Evolutionary conservation across 2,797 vertebrate genomes (phyloP).

Genomic region (Leptodactylus fallax): DNA sequence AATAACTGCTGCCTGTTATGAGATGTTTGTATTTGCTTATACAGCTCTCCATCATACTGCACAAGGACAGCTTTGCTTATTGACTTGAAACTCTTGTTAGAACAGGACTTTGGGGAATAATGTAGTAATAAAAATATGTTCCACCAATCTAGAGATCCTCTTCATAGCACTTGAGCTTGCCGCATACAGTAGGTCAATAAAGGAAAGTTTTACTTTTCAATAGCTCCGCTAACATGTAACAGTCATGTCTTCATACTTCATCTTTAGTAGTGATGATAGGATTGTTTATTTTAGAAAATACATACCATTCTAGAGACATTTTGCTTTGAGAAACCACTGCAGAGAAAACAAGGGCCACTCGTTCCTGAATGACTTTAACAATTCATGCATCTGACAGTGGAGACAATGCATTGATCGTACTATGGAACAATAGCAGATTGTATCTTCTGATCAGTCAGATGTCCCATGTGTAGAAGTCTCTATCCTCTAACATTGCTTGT

Average conservation of each 20-base stretch:
- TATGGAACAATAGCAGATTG: no score
- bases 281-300: background rate
- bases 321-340: background rate
- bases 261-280: background rate
- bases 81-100: constrained; percentile 4
- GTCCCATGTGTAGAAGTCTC: no score
- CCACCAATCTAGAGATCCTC: background rate
- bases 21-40: constrained; percentile 30
- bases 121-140: constrained; percentile 15
- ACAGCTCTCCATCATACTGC: constrained; percentile 16
- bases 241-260: background rate
- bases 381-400: no score
- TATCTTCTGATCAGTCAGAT: no score
- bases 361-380: background rate
- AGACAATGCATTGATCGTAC: no score
- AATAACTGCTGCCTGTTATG: constrained; percentile 24
- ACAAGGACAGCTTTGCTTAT: constrained; percentile 20
- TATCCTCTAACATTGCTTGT: no score
- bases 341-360: background rate
- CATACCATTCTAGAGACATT: background rate
- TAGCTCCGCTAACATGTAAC: background rate
- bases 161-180: background rate
- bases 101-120: constrained; percentile 23
- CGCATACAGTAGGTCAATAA: background rate
- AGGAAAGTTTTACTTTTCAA: background rate